Evolutionary conservation across 2,888 invertebrate genomes (phyloP), one percentile per base, ranked within the genome.

Genomic region (Drosophila nigricruria): DNA sequence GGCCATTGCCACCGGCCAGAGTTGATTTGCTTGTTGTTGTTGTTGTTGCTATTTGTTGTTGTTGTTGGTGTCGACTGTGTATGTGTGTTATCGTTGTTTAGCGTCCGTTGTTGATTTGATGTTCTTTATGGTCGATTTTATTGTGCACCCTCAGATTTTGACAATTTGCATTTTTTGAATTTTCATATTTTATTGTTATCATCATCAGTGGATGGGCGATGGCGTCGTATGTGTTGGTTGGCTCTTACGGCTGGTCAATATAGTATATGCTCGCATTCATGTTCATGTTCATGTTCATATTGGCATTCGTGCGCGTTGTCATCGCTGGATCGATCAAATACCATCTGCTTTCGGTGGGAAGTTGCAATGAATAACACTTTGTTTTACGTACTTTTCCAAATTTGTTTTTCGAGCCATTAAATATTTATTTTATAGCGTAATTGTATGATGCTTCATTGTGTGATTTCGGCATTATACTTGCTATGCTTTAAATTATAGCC

Each of bases 181-280:
- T 82, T 78, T 88, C 74, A 82, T 81, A 78, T 86, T 86, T 79
- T 77, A 74, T 78, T 75, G 75, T 81, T 71, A 76, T 72, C 80
- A 76, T 72, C 80, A 73, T 73, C 77, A 67, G 56, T 2, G 30
- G 30, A 30, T 30, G 30, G 30, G 30, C 38, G 38, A 38, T 47
- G 66, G 18, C 47, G 47, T 67, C 74, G 69, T 57, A 40, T 74
- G 63, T 47, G 70, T 53, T 72, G 71, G 70, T 53, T 72, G 71
- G 54, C 76, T 53, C 43, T 43, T 65, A 69, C 56, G 56, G 66
- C 60, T 45, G 77, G 77, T 73, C 77, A 77, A 77, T 73, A 64
- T 45, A n/a, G n/a, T n/a, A 64, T 49, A 12, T 49, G 27, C 60
- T 73, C 60, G 43, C 32, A 59, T 64, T 36, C 53, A 43, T 32